These are phyloP conservation scores for Solenopsis fugax DNA, from an alignment of 1,140 invertebrate species.

Conservation along the genomic window DNA sequence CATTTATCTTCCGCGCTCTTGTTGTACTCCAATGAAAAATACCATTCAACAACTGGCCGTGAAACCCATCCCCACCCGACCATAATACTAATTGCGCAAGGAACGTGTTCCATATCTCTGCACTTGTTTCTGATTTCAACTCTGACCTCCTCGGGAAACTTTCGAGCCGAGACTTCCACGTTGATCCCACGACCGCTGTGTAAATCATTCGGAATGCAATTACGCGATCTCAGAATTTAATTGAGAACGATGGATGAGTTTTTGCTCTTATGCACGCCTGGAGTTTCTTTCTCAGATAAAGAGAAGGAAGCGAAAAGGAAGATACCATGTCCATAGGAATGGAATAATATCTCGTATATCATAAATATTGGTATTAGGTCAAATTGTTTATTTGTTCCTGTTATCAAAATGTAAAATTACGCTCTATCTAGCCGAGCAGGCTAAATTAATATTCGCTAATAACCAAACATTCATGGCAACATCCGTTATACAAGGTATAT, in stretches of 20 bases:
- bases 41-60: constrained; percentile 38
- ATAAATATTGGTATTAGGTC: not conserved
- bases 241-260: constrained; percentile 13
- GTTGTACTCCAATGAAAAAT: constrained; percentile 35
- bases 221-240: constrained; percentile 36
- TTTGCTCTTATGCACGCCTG: not conserved
- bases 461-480: not conserved
- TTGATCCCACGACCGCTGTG: constrained; percentile 23
- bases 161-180: constrained; percentile 4
- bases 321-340: not conserved
- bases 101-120: constrained; percentile 29
- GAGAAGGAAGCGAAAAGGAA: not conserved
- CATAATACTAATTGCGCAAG: constrained; percentile 41
- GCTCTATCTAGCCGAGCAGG: not conserved
- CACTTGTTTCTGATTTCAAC: constrained; percentile 43
- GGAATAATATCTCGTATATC: not conserved
- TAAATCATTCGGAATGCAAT: constrained; percentile 54
- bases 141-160: constrained; percentile 24
- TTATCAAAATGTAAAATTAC: constrained; percentile 13
- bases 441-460: not conserved
- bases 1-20: constrained; percentile 27
- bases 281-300: constrained; percentile 2
- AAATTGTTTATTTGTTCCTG: not conserved
- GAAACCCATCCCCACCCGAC: not conserved
- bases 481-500: not conserved